Percentiles rank a stretch among this genome's conserved stretches.
Conservation (phyloP, 1,140 invertebrate genomes). For the Hyposmocoma kahamanoa region DNA sequence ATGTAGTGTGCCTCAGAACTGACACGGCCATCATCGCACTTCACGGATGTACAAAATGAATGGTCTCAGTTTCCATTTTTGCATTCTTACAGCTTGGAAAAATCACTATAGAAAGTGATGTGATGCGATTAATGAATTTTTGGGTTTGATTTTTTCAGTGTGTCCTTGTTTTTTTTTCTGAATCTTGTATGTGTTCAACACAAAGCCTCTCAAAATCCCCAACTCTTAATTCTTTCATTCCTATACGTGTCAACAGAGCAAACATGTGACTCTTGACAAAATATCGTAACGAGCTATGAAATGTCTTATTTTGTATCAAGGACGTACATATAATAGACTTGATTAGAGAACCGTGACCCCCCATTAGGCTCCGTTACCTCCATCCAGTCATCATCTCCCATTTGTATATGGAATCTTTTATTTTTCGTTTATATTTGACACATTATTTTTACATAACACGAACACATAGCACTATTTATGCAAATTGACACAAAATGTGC, state of each 20-base stretch:
- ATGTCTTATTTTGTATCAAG: too few relatives aligned
- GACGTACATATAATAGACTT: too few relatives aligned
- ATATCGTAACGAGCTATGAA: too few relatives aligned
- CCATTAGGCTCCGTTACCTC: constrained; percentile 17
- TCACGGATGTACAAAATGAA: not conserved
- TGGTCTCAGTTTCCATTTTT: constrained; percentile 24
- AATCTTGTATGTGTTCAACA: too few relatives aligned
- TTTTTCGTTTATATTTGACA: not conserved
- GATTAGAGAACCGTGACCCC: constrained; percentile 19
- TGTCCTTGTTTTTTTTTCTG: not conserved
- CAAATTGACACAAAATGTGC: not conserved
- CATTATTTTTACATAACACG: not conserved
- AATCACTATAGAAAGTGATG: too few relatives aligned
- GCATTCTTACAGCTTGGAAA: constrained; percentile 18
- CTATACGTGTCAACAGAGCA: too few relatives aligned
- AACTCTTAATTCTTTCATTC: too few relatives aligned
- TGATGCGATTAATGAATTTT: not conserved
- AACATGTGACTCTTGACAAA: too few relatives aligned
- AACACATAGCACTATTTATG: not conserved
- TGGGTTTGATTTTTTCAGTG: constrained; percentile 1
- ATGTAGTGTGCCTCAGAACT: constrained; percentile 63
- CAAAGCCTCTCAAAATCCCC: too few relatives aligned
- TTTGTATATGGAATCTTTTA: constrained; percentile 9
- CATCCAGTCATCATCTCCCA: constrained; percentile 2
- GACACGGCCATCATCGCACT: constrained; percentile 34